phyloP scores from a whole-genome alignment of 1,140 invertebrate genomes.

The Tetramorium parvispinum region DNA sequence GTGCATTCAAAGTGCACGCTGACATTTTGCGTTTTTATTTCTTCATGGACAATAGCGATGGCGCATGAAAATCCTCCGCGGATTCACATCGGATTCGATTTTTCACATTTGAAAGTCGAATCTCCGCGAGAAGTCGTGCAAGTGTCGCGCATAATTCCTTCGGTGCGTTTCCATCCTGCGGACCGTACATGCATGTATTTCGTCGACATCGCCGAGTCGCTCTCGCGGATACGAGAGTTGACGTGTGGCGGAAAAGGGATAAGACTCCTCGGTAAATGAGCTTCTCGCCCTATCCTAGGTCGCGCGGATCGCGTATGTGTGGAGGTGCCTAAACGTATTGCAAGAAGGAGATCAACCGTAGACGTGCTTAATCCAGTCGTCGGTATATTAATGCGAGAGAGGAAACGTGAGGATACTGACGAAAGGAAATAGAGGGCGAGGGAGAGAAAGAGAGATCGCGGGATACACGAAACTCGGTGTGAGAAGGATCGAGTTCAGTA shows the following conservation, averaged over 20 bases:
- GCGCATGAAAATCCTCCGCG: not conserved
- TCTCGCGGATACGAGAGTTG: conserved; percentile 44
- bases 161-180: not conserved
- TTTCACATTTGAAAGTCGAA: conserved; percentile 41
- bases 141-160: conserved; percentile 2
- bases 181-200: not conserved
- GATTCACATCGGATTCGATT: conserved; percentile 36
- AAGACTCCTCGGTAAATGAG: conserved; percentile 41
- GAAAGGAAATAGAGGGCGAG: conserved; percentile 39
- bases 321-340: not conserved
- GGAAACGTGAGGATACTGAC: conserved; percentile 15
- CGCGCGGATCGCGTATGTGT: not conserved
- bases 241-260: conserved; percentile 13
- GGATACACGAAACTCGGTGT: not conserved
- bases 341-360: conserved; percentile 27
- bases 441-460: not conserved
- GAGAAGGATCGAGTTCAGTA: conserved; percentile 4
- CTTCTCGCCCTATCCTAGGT: conserved; percentile 5
- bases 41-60: not conserved
- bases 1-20: not conserved
- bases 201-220: not conserved
- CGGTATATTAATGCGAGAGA: conserved; percentile 33
- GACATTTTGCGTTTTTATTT: conserved; percentile 1
- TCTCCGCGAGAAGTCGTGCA: conserved; percentile 21
- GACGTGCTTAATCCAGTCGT: conserved; percentile 41